phyloP scores from a whole-genome alignment of 1,140 invertebrate genomes.

The Aleiodes sp. region DNA sequence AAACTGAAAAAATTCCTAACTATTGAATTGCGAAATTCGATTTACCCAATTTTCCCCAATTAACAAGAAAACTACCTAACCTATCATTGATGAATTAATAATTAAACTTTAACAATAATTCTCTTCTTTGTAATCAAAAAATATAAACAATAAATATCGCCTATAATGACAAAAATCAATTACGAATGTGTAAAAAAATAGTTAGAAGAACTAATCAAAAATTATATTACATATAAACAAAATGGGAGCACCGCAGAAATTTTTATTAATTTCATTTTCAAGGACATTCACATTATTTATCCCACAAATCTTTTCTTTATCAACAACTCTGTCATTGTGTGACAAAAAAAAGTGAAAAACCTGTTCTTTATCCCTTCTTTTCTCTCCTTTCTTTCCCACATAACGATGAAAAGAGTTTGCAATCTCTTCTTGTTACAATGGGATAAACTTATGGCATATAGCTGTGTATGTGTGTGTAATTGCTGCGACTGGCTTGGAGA shows the following conservation, averaged over 20 bases:
- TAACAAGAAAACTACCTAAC: too few species aligned
- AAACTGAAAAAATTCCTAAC: too few species aligned
- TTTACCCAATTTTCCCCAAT: too few species aligned
- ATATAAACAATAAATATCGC: too few species aligned
- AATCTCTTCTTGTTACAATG: slow-evolving; percentile 4
- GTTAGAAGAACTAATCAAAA: not conserved
- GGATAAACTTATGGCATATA: slow-evolving; percentile 7
- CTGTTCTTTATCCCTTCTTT: not conserved
- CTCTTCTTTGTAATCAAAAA: too few species aligned
- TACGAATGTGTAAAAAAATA: not conserved
- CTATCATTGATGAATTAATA: not conserved
- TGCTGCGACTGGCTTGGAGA: slow-evolving; percentile 18
- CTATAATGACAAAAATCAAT: too few species aligned
- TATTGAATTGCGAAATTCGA: too few species aligned
- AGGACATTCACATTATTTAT: not conserved
- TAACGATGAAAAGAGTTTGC: not conserved
- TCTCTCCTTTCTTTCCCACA: not conserved
- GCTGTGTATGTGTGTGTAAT: not conserved
- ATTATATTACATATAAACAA: slow-evolving; percentile 4
- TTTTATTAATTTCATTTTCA: too few species aligned
- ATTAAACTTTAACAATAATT: too few species aligned
- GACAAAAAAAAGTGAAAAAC: not conserved
- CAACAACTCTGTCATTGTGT: too few species aligned
- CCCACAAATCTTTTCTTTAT: not conserved
- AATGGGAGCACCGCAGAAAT: too few species aligned